A percentile compares a stretch with the other conserved stretches of the same genome.
Evolutionary conservation across 2,113 vertebrate species (phyloP).

Genomic region (Damaliscus lunatus): DNA sequence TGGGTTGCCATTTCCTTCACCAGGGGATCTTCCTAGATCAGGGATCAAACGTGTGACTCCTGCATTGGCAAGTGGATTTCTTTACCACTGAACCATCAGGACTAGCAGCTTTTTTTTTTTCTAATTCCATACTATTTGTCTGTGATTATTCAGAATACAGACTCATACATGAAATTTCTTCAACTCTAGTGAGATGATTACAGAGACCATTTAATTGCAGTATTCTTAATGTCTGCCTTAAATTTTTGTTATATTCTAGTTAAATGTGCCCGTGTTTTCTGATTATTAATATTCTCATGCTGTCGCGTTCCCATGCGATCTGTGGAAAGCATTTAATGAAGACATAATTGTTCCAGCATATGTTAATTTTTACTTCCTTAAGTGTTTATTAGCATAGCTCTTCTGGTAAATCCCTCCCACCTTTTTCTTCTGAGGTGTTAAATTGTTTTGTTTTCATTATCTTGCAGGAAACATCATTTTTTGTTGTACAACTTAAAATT

Average conservation of each 20-base stretch:
- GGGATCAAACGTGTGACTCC: not conserved
- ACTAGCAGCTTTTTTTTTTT: not conserved
- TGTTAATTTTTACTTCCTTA: conserved; percentile 34
- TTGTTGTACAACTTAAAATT: not conserved
- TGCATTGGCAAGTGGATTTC: not conserved
- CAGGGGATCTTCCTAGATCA: not conserved
- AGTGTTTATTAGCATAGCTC: not conserved
- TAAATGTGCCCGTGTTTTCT: conserved; percentile 34
- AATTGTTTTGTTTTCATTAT: not conserved
- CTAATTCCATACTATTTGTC: not conserved
- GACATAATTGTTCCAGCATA: conserved; percentile 18
- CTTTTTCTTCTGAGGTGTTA: not conserved
- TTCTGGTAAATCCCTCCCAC: not conserved
- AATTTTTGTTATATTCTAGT: not conserved
- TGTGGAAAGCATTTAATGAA: conserved; percentile 45
- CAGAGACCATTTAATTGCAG: conserved; percentile 26
- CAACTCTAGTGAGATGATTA: conserved; percentile 12
- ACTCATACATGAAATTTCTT: not conserved
- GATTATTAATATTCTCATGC: conserved; percentile 1
- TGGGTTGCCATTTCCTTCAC: not conserved
- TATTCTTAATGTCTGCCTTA: conserved; percentile 41
- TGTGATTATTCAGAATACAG: not conserved
- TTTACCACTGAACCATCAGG: not conserved
- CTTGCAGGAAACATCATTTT: not conserved
- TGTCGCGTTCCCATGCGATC: not conserved